Conservation (phyloP, 2,113 vertebrate species). For the Vidua macroura region DNA sequence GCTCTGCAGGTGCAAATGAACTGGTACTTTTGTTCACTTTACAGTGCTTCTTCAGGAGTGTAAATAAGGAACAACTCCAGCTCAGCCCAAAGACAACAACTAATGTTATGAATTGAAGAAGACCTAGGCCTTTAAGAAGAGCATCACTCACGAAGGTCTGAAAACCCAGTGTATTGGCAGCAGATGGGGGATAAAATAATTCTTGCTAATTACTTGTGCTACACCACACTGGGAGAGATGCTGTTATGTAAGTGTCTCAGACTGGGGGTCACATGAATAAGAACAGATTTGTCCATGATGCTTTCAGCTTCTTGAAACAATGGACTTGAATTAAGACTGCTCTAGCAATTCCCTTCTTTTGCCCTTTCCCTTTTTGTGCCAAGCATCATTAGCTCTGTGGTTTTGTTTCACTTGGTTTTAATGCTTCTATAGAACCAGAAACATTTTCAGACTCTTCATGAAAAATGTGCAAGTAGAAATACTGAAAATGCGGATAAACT, state of each 20-base stretch:
- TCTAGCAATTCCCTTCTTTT: neutral
- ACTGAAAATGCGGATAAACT: neutral
- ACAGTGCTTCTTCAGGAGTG: neutral
- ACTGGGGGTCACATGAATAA: neutral
- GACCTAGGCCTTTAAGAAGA: neutral
- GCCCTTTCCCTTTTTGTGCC: neutral
- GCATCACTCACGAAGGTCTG: neutral
- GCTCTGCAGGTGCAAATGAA: neutral
- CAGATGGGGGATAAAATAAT: neutral
- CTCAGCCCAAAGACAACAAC: neutral
- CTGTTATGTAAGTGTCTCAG: neutral
- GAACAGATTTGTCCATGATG: neutral
- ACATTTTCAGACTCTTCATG: neutral
- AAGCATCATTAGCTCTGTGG: neutral
- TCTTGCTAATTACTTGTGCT: neutral
- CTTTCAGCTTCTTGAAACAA: neutral
- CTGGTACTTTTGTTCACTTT: neutral
- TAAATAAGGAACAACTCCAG: neutral
- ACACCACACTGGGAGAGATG: neutral
- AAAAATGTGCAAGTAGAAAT: neutral
- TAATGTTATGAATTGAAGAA: neutral
- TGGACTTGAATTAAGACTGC: neutral
- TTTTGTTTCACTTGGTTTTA: neutral
- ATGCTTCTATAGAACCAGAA: neutral
- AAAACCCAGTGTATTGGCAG: neutral